phyloP scores from a whole-genome alignment of 2,888 invertebrate genomes.

The Eupithecia dodoneata region DNA sequence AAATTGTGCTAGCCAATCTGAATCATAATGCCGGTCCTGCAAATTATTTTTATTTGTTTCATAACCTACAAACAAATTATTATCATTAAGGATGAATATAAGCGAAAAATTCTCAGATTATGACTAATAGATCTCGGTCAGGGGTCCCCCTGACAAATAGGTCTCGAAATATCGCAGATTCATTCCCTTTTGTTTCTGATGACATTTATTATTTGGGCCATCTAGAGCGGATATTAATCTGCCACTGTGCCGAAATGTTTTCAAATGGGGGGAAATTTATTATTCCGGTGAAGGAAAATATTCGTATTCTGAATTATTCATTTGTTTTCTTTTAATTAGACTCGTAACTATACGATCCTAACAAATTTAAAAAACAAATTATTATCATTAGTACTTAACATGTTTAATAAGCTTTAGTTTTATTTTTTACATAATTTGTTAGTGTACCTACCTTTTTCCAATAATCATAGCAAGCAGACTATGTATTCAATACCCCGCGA shows the following conservation, averaged over 20 bases:
- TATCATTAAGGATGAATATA: constrained; percentile 1
- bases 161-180: constrained; percentile 48
- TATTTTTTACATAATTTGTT: no score
- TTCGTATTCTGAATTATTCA: neutral
- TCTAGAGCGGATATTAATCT: constrained; percentile 61
- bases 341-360: neutral
- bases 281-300: neutral
- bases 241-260: constrained; percentile 40
- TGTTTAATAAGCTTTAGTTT: no score
- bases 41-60: neutral
- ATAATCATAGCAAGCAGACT: no score
- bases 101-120: constrained; percentile 22
- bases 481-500: no score
- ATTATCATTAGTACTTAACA: no score
- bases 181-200: constrained; percentile 60
- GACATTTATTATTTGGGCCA: constrained; percentile 63
- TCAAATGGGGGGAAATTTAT: constrained; percentile 2
- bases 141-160: constrained; percentile 27
- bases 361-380: no score
- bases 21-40: neutral
- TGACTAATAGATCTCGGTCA: constrained; percentile 31
- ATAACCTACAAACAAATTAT: neutral
- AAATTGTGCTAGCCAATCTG: neutral
- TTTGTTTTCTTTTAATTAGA: neutral
- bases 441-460: no score